Evolutionary conservation across 2,888 invertebrate genomes (phyloP), one percentile per base, ranked within the genome.

Genomic region (Tuta absoluta): DNA sequence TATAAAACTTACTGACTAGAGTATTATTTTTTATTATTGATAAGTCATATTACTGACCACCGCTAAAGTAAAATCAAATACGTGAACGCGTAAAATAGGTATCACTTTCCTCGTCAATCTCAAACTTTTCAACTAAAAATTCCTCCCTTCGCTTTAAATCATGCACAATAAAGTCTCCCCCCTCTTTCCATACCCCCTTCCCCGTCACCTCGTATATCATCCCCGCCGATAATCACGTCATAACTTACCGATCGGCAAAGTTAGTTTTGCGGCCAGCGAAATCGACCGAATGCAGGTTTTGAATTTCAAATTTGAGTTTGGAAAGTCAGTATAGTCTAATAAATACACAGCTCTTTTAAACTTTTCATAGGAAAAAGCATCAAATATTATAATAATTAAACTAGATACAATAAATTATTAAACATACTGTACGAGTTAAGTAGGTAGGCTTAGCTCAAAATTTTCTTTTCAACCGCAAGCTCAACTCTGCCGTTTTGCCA

Each of bases 201-300:
- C 63, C 71, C 71, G 69, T 72, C 77, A 79, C 79, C 75, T 75
- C 77, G 76, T 81, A 77, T 79, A 69, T 82, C 80, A 82, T 72
- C 72, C 70, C 68, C 69, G 59, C 74, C 80, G 82, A 83, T 87
- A 86, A 87, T 85, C 85, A 80, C 71, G 69, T 75, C 80, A 84
- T 86, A 84, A 84, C 81, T 85, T 79, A 84, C 72, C 71, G 68
- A 62, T 56, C 49, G 38, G 59, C 66, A 62, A 66, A 64, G 58
- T 64, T 58, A n/a, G 17, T 10, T 24, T 45, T 66, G 66, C 66
- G 62, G 21, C 37, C 38, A 53, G 63, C 23, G 64, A 58, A 59
- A 59, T n/a, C 24, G 59, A 28, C 21, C 23, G 33, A 45, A 45
- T 17, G 19, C 24, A 14, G 19, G 3, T 21, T 41, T 59, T 58